Evolutionary conservation across 2,797 vertebrate species (phyloP).

Genomic region (Alfaro cultratus): DNA sequence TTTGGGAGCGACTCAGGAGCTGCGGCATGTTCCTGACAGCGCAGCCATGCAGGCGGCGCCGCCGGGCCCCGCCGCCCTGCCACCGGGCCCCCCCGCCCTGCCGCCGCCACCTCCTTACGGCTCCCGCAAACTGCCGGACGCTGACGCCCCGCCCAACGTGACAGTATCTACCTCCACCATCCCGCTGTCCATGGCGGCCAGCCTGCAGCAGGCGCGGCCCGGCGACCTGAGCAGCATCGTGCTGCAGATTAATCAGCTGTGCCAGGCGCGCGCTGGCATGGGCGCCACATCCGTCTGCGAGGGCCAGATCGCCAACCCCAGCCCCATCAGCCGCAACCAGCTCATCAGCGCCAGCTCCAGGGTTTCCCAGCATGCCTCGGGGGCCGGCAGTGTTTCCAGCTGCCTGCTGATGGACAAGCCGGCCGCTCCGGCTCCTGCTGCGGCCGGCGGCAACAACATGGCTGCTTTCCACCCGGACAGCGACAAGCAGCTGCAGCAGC

Average conservation of each 20-base stretch:
- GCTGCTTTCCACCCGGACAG: constrained; percentile 86
- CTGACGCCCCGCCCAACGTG: constrained; percentile 86
- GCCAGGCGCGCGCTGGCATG: constrained; percentile 90
- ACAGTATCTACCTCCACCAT: constrained; percentile 92
- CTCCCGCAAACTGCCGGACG: constrained; percentile 78
- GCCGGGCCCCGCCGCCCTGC: constrained; percentile 53
- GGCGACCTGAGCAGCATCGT: constrained; percentile 95
- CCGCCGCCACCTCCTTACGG: constrained; percentile 70
- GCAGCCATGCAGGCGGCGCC: constrained; percentile 69
- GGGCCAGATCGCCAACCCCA: constrained; percentile 88
- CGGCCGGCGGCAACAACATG: constrained; percentile 71
- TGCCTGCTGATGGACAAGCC: constrained; percentile 84
- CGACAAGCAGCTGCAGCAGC: constrained; percentile 86
- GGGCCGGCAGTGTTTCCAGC: constrained; percentile 81
- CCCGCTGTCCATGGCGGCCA: constrained; percentile 88
- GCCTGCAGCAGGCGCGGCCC: constrained; percentile 85
- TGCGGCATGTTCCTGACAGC: constrained; percentile 85
- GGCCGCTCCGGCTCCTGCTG: constrained; percentile 16
- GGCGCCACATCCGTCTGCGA: constrained; percentile 85
- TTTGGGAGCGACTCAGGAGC: constrained; percentile 82
- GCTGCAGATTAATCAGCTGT: constrained; percentile 96
- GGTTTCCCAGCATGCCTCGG: constrained; percentile 85
- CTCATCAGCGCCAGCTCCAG: constrained; percentile 97
- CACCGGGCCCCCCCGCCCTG: constrained; percentile 63
- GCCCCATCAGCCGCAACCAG: constrained; percentile 97